Evolutionary conservation across 2,888 invertebrate species (phyloP), one percentile per base, ranked within the genome.

Genomic region (Sympetrum striolatum): DNA sequence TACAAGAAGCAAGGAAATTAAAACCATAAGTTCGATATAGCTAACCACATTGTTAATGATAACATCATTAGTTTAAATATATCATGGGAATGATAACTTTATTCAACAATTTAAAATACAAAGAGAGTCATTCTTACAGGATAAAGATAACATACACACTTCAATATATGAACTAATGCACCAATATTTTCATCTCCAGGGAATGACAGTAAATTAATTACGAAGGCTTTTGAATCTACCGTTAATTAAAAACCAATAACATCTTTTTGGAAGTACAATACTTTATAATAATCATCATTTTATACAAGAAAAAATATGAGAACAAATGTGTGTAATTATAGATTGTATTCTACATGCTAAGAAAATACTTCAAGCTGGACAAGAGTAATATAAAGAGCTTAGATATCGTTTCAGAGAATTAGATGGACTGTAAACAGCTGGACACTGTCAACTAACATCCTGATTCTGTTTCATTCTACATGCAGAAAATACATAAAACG

Each of bases 81-180:
- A 86, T 60, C 86, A 86, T 64, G 60, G 86, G 86, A 86, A 86
- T 86, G 86, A 86, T 86, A 86, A 60, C 60, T 86, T 86, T 86
- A 86, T 86, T 86, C 86, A 86, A 86, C 86, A 86, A 86, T 86
- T 86, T 86, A 86, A 86, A 86, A 86, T 86, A 86, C 86, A 86
- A 86, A 86, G 86, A 86, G 60, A 60, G 60, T 86, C 60, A 86
- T 37, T n/a, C 60, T 86, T 60, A 86, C 64, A 86, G 86, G 86
- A 64, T 86, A 60, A 35, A 60, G 35, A 86, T 86, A 58, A 60
- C 64, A 60, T 60, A 86, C 60, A 60, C 86, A 86, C 37, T 86
- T 60, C 53, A 37, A 60, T 22, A 64, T 86, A n/a, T 86, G 10
- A 86, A 86, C 60, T 60, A 86, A 86, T 86, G 60, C 86, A 86